A percentile compares a stretch with the other conserved stretches of the same genome.
phyloP scores from a whole-genome alignment of 2,113 vertebrate species.

The Orthochromis malagaraziensis region DNA sequence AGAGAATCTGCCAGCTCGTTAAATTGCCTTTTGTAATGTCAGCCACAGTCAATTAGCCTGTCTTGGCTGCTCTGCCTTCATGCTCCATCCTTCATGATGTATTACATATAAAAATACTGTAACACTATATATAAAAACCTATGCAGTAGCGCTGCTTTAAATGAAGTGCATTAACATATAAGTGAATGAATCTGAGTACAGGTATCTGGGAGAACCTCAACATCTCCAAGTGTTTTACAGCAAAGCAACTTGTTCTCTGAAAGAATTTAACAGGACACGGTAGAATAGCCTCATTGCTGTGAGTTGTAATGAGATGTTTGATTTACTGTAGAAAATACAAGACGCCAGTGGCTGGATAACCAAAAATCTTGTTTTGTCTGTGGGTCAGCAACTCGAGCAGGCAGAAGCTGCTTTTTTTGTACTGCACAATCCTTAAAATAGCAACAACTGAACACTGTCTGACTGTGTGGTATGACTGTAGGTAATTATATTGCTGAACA shows the following conservation, averaged over 20 bases:
- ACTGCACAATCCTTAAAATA: neutral
- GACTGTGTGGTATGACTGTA: neutral
- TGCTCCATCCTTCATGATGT: neutral
- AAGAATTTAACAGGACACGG: neutral
- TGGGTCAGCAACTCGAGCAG: neutral
- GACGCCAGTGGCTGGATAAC: neutral
- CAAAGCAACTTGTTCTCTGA: neutral
- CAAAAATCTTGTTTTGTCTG: neutral
- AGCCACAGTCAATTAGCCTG: neutral
- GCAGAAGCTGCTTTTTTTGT: neutral
- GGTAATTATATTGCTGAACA: slow-evolving; percentile 8
- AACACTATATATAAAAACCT: neutral
- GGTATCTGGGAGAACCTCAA: neutral
- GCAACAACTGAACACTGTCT: neutral
- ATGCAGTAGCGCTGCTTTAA: neutral
- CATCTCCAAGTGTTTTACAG: neutral
- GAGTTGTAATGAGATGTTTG: neutral
- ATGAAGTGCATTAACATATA: neutral
- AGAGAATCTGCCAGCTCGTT: neutral
- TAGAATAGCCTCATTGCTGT: neutral
- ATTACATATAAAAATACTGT: neutral
- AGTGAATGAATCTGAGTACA: neutral
- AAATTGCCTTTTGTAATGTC: neutral
- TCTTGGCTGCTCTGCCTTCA: neutral
- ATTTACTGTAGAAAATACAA: neutral